phyloP scores from a whole-genome alignment of 2,797 vertebrate genomes.

The Ficedula albicollis region DNA sequence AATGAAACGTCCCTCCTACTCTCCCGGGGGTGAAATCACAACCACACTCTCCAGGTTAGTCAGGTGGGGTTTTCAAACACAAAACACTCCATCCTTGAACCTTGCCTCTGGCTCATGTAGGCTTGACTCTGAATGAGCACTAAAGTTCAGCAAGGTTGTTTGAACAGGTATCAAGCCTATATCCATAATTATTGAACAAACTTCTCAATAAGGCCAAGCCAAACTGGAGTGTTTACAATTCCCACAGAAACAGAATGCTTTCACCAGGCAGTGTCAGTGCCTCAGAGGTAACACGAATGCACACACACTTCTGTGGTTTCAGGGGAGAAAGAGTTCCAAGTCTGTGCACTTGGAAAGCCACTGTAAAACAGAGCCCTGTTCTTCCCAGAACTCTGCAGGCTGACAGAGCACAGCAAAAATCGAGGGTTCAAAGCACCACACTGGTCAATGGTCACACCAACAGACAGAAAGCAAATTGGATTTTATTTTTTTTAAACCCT shows the following conservation, averaged over 20 bases:
- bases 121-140: background rate
- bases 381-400: background rate
- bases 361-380: background rate
- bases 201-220: background rate
- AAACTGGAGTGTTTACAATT: background rate
- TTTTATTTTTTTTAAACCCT: background rate
- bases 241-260: accelerated
- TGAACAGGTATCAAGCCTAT: background rate
- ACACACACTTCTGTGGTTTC: background rate
- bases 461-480: background rate
- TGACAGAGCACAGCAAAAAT: background rate
- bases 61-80: background rate
- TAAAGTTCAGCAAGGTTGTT: background rate
- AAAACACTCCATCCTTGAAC: background rate
- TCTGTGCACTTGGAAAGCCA: background rate
- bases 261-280: background rate
- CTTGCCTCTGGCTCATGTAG: background rate
- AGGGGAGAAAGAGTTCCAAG: background rate
- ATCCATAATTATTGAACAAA: background rate
- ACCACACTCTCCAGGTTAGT: accelerated
- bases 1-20: background rate
- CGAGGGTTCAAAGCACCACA: background rate
- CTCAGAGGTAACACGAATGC: background rate
- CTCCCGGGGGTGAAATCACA: background rate
- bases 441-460: background rate